Conservation (phyloP, 1,140 invertebrate genomes). For the Scaptomyza montana region DNA sequence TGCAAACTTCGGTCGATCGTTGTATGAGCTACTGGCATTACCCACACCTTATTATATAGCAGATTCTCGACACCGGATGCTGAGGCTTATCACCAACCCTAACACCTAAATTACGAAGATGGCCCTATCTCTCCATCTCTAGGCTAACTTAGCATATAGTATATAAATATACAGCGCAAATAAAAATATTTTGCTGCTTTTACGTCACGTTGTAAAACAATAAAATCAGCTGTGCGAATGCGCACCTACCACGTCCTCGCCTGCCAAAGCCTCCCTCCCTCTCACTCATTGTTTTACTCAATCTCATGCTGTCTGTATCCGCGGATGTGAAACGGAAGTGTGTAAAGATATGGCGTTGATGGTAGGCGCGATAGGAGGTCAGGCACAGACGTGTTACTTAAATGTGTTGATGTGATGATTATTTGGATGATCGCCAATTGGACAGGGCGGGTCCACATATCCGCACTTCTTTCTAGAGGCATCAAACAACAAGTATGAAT, state of each 20-base stretch:
- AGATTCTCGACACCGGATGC: slow-evolving; percentile 43
- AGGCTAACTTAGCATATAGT: slow-evolving; percentile 30
- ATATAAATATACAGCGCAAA: slow-evolving; percentile 55
- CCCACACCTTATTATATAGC: slow-evolving; percentile 58
- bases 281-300: too few relatives aligned
- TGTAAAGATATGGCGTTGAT: slow-evolving; percentile 68
- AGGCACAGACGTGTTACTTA: slow-evolving; percentile 2
- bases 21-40: slow-evolving; percentile 62
- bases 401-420: neutral
- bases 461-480: neutral
- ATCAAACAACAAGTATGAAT: slow-evolving; percentile 10
- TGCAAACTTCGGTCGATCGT: slow-evolving; percentile 80
- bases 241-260: slow-evolving; percentile 21
- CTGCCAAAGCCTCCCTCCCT: too few relatives aligned
- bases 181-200: slow-evolving; percentile 44
- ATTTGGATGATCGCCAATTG: slow-evolving; percentile 13
- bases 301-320: slow-evolving; percentile 17
- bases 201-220: slow-evolving; percentile 68
- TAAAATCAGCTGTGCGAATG: slow-evolving; percentile 51
- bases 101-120: slow-evolving; percentile 34
- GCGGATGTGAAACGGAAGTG: slow-evolving; percentile 75
- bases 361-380: slow-evolving; percentile 28
- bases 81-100: slow-evolving; percentile 55
- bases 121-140: slow-evolving; percentile 25
- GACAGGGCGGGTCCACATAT: neutral